Conservation (phyloP, 2,888 invertebrate genomes). For the Agrotis clavis region DNA sequence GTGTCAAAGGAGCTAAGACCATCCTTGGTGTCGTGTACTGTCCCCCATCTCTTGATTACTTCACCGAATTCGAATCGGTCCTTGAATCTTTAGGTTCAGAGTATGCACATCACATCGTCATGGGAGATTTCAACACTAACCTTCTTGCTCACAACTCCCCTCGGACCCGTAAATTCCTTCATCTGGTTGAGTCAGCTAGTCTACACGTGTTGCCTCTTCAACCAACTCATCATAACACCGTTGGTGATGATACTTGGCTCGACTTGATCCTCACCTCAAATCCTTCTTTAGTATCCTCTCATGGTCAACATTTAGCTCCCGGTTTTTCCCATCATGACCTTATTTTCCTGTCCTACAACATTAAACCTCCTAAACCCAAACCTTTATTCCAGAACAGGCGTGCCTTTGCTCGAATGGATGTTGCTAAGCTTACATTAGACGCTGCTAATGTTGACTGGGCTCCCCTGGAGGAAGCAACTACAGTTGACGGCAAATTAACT, state of each 20-base stretch:
- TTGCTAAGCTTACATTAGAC: too few species aligned
- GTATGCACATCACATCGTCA: neutral
- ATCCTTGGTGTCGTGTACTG: neutral
- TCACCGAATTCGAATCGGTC: neutral
- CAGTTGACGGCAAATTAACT: too few species aligned
- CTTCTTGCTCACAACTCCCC: neutral
- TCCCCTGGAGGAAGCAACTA: too few species aligned
- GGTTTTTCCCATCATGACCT: neutral
- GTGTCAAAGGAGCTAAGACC: neutral
- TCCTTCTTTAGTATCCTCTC: neutral
- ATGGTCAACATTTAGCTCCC: neutral
- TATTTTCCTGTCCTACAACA: neutral
- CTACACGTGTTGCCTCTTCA: neutral
- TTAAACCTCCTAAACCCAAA: neutral
- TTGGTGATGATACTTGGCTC: neutral
- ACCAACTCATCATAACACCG: neutral
- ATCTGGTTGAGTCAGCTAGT: neutral
- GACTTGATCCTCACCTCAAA: constrained; percentile 1
- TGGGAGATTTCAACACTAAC: neutral
- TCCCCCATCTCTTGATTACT: neutral
- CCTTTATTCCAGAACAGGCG: neutral
- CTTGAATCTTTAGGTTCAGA: too few species aligned
- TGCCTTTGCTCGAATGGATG: neutral
- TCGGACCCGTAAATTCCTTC: neutral
- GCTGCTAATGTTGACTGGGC: too few species aligned